These are phyloP conservation scores for Diorhabda carinulata DNA, from an alignment of 1,140 invertebrate species.

Conservation along the genomic window DNA sequence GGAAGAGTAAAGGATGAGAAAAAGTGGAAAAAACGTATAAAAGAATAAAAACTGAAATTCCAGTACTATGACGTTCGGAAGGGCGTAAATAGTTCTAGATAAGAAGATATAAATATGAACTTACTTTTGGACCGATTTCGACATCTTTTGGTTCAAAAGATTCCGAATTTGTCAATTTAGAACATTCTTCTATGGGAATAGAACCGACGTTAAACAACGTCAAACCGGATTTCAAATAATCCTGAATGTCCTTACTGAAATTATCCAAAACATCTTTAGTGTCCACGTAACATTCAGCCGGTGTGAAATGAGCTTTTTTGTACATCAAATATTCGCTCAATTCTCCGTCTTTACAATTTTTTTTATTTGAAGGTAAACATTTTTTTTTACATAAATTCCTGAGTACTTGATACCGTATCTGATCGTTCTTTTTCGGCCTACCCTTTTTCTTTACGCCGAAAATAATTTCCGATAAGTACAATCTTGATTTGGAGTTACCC, in stretches of 20 bases:
- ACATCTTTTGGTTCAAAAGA: too few species aligned
- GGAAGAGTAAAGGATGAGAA: too few species aligned
- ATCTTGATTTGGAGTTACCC: background rate
- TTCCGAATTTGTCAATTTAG: background rate
- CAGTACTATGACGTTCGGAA: too few species aligned
- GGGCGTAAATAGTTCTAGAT: too few species aligned
- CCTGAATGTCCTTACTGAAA: conserved; percentile 26
- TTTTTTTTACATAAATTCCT: conserved; percentile 10
- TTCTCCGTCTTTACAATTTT: background rate
- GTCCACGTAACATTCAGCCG: conserved; percentile 26
- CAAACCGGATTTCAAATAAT: conserved; percentile 26
- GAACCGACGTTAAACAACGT: conserved; percentile 30
- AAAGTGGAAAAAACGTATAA: too few species aligned
- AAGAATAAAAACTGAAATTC: too few species aligned
- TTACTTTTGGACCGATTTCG: too few species aligned
- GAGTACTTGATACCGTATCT: conserved; percentile 7
- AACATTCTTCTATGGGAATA: conserved; percentile 8
- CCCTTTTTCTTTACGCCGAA: conserved; percentile 18
- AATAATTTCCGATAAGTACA: conserved; percentile 12
- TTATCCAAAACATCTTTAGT: conserved; percentile 28
- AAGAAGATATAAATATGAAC: too few species aligned
- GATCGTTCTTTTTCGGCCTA: conserved; percentile 5
- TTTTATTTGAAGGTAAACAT: conserved; percentile 1
- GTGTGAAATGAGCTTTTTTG: conserved; percentile 26
- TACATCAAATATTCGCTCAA: conserved; percentile 18